These are phyloP conservation scores for Forbesichthys agassizii DNA, from an alignment of 2,113 vertebrate genomes.

Conservation along the genomic window DNA sequence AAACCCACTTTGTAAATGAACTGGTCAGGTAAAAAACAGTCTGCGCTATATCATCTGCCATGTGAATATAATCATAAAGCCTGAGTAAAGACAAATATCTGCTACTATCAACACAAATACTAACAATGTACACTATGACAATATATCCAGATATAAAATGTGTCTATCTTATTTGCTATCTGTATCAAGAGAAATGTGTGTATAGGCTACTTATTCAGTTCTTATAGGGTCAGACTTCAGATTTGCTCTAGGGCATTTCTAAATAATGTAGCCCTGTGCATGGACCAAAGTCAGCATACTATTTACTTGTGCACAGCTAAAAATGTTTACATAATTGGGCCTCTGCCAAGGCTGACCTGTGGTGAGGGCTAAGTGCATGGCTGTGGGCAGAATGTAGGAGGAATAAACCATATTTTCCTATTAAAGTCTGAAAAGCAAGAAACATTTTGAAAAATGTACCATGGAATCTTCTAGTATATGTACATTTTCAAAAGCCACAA, in stretches of 20 bases:
- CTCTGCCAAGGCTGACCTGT: conserved; percentile 40
- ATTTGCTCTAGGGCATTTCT: conserved; percentile 26
- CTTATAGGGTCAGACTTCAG: not conserved
- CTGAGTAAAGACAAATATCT: conserved; percentile 7
- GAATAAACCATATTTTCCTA: conserved; percentile 19
- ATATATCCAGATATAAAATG: not conserved
- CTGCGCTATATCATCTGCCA: not conserved
- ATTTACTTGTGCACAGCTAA: conserved; percentile 19
- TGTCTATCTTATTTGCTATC: conserved; percentile 18
- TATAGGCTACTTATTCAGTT: conserved; percentile 12
- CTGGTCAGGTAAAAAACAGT: conserved; percentile 15
- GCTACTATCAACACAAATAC: not conserved
- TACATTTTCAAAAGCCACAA: conserved; percentile 27
- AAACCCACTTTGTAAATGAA: conserved; percentile 26
- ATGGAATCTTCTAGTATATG: conserved; percentile 36
- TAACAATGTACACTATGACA: conserved; percentile 3
- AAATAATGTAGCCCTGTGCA: conserved; percentile 36
- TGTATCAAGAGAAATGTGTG: conserved; percentile 1
- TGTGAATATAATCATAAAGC: not conserved
- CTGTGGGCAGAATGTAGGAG: conserved; percentile 35
- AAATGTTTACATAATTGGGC: conserved; percentile 59
- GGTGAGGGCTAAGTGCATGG: conserved; percentile 45
- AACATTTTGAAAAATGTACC: conserved; percentile 1
- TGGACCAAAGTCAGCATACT: conserved; percentile 27
- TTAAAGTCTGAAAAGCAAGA: conserved; percentile 7